Evolutionary conservation across 2,797 vertebrate genomes (phyloP).

Genomic region (Clarias platycephalus): DNA sequence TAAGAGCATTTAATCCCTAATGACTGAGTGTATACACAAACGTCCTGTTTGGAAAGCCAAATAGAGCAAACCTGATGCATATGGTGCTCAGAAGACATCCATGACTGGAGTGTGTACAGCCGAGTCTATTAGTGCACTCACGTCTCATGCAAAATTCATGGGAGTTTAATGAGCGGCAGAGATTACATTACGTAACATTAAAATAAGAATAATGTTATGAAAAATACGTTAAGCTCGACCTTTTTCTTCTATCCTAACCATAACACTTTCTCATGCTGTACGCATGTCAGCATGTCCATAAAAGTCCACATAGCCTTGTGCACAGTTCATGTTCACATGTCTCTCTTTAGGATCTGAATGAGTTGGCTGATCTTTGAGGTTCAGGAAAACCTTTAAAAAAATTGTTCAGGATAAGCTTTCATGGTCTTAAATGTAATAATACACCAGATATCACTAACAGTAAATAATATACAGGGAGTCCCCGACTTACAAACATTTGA

Average conservation of each 20-base stretch:
- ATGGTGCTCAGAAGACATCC: not conserved
- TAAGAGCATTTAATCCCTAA: not conserved
- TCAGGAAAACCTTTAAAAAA: too few relatives aligned
- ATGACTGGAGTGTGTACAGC: not conserved
- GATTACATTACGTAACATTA: not conserved
- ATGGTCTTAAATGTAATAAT: not conserved
- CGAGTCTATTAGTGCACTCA: not conserved
- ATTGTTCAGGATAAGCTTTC: not conserved
- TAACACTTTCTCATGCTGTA: not conserved
- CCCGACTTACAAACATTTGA: too few relatives aligned
- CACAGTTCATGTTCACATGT: not conserved
- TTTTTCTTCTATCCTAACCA: not conserved
- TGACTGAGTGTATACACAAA: not conserved
- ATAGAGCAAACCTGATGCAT: not conserved
- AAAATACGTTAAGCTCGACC: not conserved
- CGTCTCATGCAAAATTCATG: slow-evolving; percentile 14
- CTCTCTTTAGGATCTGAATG: not conserved
- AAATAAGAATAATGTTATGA: not conserved
- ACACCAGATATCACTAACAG: not conserved
- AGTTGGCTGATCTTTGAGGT: not conserved
- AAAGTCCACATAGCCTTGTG: not conserved
- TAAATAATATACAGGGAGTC: not conserved
- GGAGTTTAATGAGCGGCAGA: not conserved
- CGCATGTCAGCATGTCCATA: not conserved
- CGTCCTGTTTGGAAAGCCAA: not conserved